Evolutionary conservation across 2,888 invertebrate genomes (phyloP), one percentile per base, ranked within the genome.

Genomic region (Acronicta alni): DNA sequence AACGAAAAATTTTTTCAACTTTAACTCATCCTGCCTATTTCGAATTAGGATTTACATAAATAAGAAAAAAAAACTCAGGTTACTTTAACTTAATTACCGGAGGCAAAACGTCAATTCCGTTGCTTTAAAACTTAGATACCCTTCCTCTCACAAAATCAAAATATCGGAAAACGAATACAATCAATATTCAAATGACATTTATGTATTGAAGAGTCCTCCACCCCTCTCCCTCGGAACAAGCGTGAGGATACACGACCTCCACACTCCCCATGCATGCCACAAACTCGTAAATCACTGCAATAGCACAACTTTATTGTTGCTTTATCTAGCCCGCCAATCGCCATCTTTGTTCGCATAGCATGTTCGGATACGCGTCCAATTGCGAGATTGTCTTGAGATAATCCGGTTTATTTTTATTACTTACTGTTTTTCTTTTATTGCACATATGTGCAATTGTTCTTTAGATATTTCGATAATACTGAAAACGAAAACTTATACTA

Each of bases 281-380:
- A 64, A 67, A 67, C 64, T 15, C 23, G 57, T 63, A 67, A 67
- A 67, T 67, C 64, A 54, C 15, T 0, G 16, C 35, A 51, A 59
- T 57, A 60, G 44, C 38, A 63, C 57, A 51, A 59, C 49, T 59
- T 57, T 51, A 63, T 54, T 67, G 49, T 20, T 57, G n/a, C 20
- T 49, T 46, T 55, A 57, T 60, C 49, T 20, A 15, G 35, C 38
- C 44, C 39, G 41, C 56, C 61, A 56, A 45, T 38, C 44, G 55
- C 47, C 42, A 46, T 47, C 20, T 49, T 43, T 12, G 15, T 16
- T 14, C n/a, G n/a, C 18, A 35, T n/a, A 1, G 30, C 30, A 30
- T 30, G 39, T 49, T 52, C 35, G 23, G 52, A 52, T 43, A 43
- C 43, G 16, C 42, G 42, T 43, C 35, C 51, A 51, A 51, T 51